Conservation (phyloP, 2,113 vertebrate genomes). For the Nerophis lumbriciformis region DNA sequence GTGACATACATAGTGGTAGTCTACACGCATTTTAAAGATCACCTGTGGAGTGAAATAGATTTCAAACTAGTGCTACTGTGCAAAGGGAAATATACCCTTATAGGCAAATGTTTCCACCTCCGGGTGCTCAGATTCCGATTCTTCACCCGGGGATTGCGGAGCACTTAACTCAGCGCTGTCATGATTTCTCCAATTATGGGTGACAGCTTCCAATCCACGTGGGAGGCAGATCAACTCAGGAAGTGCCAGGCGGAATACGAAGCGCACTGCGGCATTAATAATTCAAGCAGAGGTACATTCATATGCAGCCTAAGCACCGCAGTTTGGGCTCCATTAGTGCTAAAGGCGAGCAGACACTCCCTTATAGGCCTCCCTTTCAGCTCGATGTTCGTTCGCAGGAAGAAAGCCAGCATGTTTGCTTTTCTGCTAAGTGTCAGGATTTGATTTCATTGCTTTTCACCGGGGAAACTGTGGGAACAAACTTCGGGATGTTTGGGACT, state of each 20-base stretch:
- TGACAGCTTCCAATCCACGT: constrained; percentile 70
- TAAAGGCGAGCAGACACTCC: constrained; percentile 59
- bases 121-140: constrained; percentile 55
- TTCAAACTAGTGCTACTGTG: neutral
- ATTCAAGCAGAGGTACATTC: constrained; percentile 67
- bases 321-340: constrained; percentile 72
- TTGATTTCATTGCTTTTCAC: constrained; percentile 38
- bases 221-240: constrained; percentile 71
- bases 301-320: constrained; percentile 67
- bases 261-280: constrained; percentile 71
- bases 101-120: constrained; percentile 48
- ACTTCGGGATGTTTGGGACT: constrained; percentile 20
- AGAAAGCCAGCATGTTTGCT: constrained; percentile 48
- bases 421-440: constrained; percentile 42
- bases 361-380: constrained; percentile 48
- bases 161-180: constrained; percentile 72
- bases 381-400: constrained; percentile 52
- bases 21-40: no score
- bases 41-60: constrained; percentile 7
- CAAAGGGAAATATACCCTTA: constrained; percentile 22
- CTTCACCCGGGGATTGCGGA: constrained; percentile 65
- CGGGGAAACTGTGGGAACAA: constrained; percentile 26
- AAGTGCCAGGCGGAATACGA: constrained; percentile 69
- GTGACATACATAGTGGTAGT: no score
- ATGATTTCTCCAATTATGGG: constrained; percentile 74